Conservation (phyloP, 1,140 invertebrate genomes). For the Drosophila biarmipes region DNA sequence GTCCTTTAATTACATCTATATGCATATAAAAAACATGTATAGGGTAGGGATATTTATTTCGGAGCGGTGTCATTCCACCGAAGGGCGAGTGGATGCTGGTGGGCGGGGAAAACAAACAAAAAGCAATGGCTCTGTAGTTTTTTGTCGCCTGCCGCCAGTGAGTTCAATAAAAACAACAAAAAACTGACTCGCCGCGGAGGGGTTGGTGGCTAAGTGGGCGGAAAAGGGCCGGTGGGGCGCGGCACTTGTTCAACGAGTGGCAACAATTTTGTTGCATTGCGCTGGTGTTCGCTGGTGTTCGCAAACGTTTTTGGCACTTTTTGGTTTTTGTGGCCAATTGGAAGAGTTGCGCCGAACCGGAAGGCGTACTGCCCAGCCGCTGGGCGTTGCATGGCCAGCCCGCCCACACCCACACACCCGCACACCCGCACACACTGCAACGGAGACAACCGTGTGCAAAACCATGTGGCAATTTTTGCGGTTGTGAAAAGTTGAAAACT, state of each 20-base stretch:
- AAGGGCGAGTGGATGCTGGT: neutral
- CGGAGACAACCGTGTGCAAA: conserved; percentile 39
- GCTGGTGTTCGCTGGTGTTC: conserved; percentile 22
- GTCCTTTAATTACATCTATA: neutral
- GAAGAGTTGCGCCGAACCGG: conserved; percentile 42
- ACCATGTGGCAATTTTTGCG: conserved; percentile 77
- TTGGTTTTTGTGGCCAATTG: conserved; percentile 76
- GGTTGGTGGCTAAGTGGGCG: conserved; percentile 15
- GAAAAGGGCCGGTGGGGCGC: conserved; percentile 25
- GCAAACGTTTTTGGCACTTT: conserved; percentile 73
- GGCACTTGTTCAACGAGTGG: conserved; percentile 65
- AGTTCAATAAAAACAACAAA: conserved; percentile 60
- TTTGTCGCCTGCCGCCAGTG: conserved; percentile 47
- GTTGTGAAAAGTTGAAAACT: conserved; percentile 76
- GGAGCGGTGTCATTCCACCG: neutral
- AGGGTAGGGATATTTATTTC: neutral
- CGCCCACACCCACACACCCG: neutral
- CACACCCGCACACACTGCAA: neutral
- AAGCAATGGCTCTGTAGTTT: conserved; percentile 46
- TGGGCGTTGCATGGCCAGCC: conserved; percentile 49
- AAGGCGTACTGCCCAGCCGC: conserved; percentile 16
- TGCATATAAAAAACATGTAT: neutral
- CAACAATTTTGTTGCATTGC: conserved; percentile 70
- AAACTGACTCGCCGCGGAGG: conserved; percentile 1
- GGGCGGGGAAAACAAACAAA: conserved; percentile 14